These are phyloP conservation scores for Piaya cayana DNA, from an alignment of 2,113 vertebrate species.

Conservation along the genomic window DNA sequence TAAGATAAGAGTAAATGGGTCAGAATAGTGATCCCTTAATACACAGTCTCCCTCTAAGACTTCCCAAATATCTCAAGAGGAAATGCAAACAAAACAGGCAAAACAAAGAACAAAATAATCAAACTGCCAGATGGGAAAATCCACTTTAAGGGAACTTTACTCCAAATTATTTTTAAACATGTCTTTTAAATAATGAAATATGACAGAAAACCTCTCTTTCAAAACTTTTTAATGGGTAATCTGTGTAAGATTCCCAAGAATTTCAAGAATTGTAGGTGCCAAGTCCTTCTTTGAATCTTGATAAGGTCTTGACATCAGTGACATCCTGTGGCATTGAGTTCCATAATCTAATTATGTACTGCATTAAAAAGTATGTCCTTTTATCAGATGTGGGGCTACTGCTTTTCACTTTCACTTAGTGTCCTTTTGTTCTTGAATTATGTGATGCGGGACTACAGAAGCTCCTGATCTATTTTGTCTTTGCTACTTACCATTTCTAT, in stretches of 20 bases:
- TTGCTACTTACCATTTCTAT: slow-evolving; percentile 45
- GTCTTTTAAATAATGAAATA: neutral
- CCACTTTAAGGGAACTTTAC: neutral
- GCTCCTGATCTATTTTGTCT: slow-evolving; percentile 57
- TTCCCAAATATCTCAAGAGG: neutral
- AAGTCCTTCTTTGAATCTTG: slow-evolving; percentile 25
- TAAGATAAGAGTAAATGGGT: neutral
- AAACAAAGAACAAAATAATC: neutral
- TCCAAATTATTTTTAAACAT: neutral
- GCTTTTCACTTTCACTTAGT: slow-evolving; percentile 57
- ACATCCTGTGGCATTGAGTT: slow-evolving; percentile 37
- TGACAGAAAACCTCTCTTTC: neutral
- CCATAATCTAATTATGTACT: slow-evolving; percentile 46
- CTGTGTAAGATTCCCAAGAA: neutral
- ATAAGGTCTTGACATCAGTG: slow-evolving; percentile 39
- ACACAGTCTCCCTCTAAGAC: neutral
- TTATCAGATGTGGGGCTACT: slow-evolving; percentile 28
- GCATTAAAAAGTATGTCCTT: slow-evolving; percentile 37
- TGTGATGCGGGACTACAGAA: neutral
- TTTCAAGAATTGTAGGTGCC: neutral
- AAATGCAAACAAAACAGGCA: neutral
- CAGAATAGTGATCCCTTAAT: neutral
- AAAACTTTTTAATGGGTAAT: neutral
- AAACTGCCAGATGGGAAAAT: neutral
- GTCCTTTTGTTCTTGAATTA: slow-evolving; percentile 64